These are phyloP conservation scores for Aplysia californica DNA, from an alignment of 1,140 invertebrate genomes.

Conservation along the genomic window DNA sequence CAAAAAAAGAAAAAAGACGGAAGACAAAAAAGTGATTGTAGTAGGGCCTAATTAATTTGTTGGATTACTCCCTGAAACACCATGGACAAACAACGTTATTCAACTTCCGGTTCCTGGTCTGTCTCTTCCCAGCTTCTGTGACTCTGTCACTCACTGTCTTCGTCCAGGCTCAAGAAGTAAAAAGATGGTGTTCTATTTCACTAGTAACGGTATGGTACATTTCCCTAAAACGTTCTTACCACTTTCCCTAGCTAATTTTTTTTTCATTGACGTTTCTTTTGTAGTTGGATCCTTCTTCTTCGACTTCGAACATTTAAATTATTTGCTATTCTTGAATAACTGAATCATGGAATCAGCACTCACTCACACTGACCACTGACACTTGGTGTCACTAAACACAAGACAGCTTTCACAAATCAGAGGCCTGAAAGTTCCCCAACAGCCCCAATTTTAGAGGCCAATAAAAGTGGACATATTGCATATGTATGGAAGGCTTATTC, in stretches of 20 bases:
- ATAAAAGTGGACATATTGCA: too few relatives aligned
- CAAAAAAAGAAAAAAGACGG: not conserved
- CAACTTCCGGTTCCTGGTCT: not conserved
- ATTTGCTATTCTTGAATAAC: not conserved
- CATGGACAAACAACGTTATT: not conserved
- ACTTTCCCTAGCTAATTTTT: not conserved
- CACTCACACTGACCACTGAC: too few relatives aligned
- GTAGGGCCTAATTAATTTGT: not conserved
- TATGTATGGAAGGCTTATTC: too few relatives aligned
- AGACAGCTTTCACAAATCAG: too few relatives aligned
- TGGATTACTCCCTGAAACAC: too few relatives aligned
- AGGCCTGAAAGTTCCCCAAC: too few relatives aligned
- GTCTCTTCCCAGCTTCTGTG: too few relatives aligned
- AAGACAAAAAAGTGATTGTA: not conserved
- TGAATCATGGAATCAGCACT: not conserved
- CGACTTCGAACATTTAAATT: not conserved
- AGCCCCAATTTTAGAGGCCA: too few relatives aligned
- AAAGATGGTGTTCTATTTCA: slow-evolving; percentile 12
- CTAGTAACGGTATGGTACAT: not conserved
- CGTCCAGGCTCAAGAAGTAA: not conserved
- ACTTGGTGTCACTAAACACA: too few relatives aligned
- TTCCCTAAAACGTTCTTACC: not conserved
- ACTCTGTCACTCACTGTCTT: not conserved
- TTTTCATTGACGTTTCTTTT: not conserved
- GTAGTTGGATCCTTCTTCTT: not conserved